Evolutionary conservation across 2,113 vertebrate species (phyloP).

Genomic region (Murina feae): DNA sequence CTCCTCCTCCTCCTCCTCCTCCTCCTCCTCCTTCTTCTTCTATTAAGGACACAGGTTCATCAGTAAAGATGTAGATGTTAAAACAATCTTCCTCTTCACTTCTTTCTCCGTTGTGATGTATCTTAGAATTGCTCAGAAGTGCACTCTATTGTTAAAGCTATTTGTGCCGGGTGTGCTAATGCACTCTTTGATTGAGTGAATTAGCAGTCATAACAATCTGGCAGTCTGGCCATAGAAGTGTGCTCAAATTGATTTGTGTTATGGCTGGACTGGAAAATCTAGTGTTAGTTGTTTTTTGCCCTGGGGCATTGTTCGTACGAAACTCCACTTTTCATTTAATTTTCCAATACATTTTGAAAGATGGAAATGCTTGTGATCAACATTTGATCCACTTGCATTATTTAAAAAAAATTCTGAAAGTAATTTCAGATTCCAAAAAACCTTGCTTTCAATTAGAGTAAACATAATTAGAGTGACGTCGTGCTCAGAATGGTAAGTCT

Average conservation of each 20-base stretch:
- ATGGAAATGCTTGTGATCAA: slow-evolving; percentile 82
- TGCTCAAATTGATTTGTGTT: slow-evolving; percentile 84
- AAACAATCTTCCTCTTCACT: slow-evolving; percentile 60
- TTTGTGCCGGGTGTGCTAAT: slow-evolving; percentile 82
- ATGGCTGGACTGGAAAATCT: slow-evolving; percentile 86
- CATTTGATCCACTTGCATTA: slow-evolving; percentile 80
- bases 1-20: too few relatives aligned
- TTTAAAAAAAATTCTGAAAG: slow-evolving; percentile 79
- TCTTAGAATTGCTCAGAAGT: slow-evolving; percentile 73
- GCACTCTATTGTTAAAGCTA: slow-evolving; percentile 78
- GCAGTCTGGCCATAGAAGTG: slow-evolving; percentile 84
- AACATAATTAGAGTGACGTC: slow-evolving; percentile 86
- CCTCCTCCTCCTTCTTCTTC: too few relatives aligned
- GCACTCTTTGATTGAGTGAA: slow-evolving; percentile 85
- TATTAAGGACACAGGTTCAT: slow-evolving; percentile 37
- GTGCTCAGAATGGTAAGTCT: slow-evolving; percentile 84
- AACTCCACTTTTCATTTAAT: slow-evolving; percentile 85
- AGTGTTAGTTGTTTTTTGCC: slow-evolving; percentile 85
- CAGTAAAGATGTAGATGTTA: slow-evolving; percentile 61
- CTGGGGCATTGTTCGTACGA: slow-evolving; percentile 84
- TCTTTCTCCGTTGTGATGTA: slow-evolving; percentile 69
- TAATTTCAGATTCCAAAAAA: slow-evolving; percentile 84
- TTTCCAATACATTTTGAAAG: slow-evolving; percentile 82
- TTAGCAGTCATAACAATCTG: slow-evolving; percentile 87
- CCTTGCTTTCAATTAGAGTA: slow-evolving; percentile 87